Conservation (phyloP, 2,113 vertebrate species). For the Ursus arctos region DNA sequence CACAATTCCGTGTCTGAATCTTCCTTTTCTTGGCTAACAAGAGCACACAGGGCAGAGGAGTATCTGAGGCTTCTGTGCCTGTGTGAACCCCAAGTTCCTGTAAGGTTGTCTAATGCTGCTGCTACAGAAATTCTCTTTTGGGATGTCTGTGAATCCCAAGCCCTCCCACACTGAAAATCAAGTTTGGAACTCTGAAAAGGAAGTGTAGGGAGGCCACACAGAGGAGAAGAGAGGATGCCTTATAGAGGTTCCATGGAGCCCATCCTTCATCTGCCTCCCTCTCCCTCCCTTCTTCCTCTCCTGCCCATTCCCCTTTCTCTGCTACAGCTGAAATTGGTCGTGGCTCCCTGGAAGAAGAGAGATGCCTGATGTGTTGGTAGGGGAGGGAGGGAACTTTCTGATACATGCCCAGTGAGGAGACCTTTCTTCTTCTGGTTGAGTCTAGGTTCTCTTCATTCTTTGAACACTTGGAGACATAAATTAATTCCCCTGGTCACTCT, state of each 20-base stretch:
- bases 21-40: neutral
- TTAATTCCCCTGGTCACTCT: neutral
- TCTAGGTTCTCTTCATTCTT: neutral
- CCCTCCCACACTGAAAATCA: neutral
- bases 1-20: neutral
- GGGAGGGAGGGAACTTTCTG: neutral
- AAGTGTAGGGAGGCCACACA: neutral
- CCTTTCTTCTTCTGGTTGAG: neutral
- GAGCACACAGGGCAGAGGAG: neutral
- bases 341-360: neutral
- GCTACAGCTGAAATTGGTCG: neutral
- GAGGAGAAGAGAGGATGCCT: neutral
- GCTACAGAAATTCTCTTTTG: neutral
- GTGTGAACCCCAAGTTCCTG: too few species aligned
- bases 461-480: neutral
- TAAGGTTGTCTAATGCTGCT: neutral
- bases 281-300: neutral
- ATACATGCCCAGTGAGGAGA: neutral
- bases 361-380: neutral
- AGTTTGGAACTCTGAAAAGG: neutral
- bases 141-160: neutral
- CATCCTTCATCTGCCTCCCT: too few species aligned
- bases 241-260: neutral
- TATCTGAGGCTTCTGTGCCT: neutral
- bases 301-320: neutral